Evolutionary conservation across 2,888 invertebrate genomes (phyloP).

Genomic region (Drosophila cognata): DNA sequence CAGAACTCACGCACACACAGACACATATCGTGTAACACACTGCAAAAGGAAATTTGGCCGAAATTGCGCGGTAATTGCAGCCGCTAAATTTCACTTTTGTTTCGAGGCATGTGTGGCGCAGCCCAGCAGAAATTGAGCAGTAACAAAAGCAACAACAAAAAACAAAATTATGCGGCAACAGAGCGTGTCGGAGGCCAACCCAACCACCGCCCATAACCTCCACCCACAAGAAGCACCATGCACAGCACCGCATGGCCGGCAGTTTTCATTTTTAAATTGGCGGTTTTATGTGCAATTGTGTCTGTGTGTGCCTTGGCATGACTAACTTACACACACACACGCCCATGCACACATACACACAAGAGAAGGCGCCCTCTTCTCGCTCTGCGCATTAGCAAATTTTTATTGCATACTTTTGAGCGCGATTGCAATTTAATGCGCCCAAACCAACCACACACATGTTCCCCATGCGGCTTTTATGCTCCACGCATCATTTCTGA

Average conservation of each 20-base stretch:
- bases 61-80: slow-evolving; percentile 80
- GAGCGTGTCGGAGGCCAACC: slow-evolving; percentile 46
- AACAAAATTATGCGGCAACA: slow-evolving; percentile 68
- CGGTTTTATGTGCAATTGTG: slow-evolving; percentile 78
- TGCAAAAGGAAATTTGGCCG: slow-evolving; percentile 70
- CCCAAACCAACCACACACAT: slow-evolving; percentile 34
- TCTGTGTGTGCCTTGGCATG: slow-evolving; percentile 33
- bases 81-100: slow-evolving; percentile 81
- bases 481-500: slow-evolving; percentile 70
- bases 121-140: slow-evolving; percentile 69
- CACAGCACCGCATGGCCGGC: slow-evolving; percentile 58
- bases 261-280: slow-evolving; percentile 81
- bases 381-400: slow-evolving; percentile 78
- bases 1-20: slow-evolving; percentile 7
- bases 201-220: background rate
- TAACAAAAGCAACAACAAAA: slow-evolving; percentile 70
- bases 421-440: slow-evolving; percentile 82
- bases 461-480: slow-evolving; percentile 77
- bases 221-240: background rate
- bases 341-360: slow-evolving; percentile 11
- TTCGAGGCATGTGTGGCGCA: slow-evolving; percentile 34
- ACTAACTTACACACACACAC: slow-evolving; percentile 47
- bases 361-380: slow-evolving; percentile 13
- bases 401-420: slow-evolving; percentile 79
- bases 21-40: slow-evolving; percentile 27